Conservation (phyloP, 2,113 vertebrate genomes). For the Mormoops blainvillei region DNA sequence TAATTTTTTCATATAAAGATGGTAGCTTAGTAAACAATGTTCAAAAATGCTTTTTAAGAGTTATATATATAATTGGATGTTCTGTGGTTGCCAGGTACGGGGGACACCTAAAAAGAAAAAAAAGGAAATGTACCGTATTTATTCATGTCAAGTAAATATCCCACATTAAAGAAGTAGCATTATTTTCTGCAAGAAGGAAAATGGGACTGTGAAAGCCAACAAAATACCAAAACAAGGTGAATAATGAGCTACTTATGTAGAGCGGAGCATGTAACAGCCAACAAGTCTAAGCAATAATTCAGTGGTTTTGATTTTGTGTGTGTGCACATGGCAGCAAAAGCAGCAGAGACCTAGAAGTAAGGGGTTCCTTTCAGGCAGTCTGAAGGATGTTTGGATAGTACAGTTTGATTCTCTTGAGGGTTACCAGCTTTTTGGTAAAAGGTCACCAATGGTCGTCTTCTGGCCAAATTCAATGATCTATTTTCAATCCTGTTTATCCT, state of each 20-base stretch:
- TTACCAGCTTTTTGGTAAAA: background rate
- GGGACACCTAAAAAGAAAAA: slow-evolving; percentile 48
- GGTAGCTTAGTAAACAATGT: background rate
- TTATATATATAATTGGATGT: slow-evolving; percentile 33
- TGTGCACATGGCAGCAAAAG: background rate
- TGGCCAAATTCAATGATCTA: background rate
- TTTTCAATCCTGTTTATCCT: background rate
- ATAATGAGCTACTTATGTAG: background rate
- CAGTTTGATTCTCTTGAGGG: background rate
- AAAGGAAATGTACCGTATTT: slow-evolving; percentile 21
- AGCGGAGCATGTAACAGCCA: background rate
- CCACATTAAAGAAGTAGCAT: background rate
- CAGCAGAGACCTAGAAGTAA: background rate
- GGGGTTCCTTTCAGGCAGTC: background rate
- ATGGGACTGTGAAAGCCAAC: background rate
- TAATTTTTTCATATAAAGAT: background rate
- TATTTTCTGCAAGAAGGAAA: background rate
- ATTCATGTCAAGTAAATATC: slow-evolving; percentile 32
- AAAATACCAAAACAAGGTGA: background rate
- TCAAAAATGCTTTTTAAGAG: slow-evolving; percentile 28
- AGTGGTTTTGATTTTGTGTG: background rate
- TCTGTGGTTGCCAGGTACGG: slow-evolving; percentile 14
- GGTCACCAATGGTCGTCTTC: background rate
- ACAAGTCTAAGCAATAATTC: background rate
- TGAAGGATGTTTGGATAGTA: background rate